These are phyloP conservation scores for Grapholita molesta DNA, from an alignment of 1,140 invertebrate species.

Conservation along the genomic window DNA sequence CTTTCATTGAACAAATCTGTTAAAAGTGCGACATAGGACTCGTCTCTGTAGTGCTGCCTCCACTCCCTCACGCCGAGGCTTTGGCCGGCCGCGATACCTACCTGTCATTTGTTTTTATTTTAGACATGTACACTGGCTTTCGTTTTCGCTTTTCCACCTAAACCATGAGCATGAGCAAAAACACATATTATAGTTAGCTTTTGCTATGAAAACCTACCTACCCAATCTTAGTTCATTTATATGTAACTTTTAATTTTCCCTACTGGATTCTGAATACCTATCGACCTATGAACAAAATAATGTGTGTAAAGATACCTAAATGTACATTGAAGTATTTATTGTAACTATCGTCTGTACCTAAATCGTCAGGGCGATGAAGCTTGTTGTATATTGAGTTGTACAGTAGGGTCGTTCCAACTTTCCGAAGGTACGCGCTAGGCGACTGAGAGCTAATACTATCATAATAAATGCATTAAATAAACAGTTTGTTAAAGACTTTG, in stretches of 20 bases:
- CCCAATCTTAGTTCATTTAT: not conserved
- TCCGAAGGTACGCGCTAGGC: slow-evolving; percentile 76
- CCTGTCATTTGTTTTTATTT: not conserved
- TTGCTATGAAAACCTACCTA: not conserved
- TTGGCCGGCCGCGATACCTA: slow-evolving; percentile 8
- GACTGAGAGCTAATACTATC: slow-evolving; percentile 76
- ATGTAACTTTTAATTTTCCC: not conserved
- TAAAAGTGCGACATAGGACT: slow-evolving; percentile 33
- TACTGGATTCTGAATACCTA: not conserved
- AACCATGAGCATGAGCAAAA: not conserved
- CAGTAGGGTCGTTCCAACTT: slow-evolving; percentile 70
- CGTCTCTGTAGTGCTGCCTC: slow-evolving; percentile 49
- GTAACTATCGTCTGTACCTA: not conserved
- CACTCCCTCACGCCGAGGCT: slow-evolving; percentile 19
- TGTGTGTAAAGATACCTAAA: not conserved
- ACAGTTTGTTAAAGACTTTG: slow-evolving; percentile 70
- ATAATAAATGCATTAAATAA: slow-evolving; percentile 77
- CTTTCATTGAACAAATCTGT: slow-evolving; percentile 51
- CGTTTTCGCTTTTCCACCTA: not conserved
- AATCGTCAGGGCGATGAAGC: not conserved
- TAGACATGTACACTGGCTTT: not conserved
- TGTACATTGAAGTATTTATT: not conserved
- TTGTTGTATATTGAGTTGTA: slow-evolving; percentile 18
- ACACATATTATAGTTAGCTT: not conserved
- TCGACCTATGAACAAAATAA: no score